phyloP scores from a whole-genome alignment of 1,140 invertebrate genomes.

The Acarapis woodi region DNA sequence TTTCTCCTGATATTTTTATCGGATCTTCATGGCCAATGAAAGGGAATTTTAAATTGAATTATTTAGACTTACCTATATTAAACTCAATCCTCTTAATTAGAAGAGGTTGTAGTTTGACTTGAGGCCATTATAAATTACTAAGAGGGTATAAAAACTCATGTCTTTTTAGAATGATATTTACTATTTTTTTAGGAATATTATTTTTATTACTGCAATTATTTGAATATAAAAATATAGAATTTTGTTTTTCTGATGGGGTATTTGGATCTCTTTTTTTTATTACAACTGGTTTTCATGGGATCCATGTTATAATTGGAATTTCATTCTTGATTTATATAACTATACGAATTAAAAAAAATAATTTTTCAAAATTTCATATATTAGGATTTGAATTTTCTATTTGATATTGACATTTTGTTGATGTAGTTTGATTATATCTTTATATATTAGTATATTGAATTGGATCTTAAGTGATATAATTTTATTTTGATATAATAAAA shows the following conservation, averaged over 20 bases:
- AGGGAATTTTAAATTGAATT: conserved; percentile 27
- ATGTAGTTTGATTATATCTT: conserved; percentile 37
- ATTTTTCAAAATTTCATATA: conserved; percentile 29
- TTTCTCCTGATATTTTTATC: conserved; percentile 28
- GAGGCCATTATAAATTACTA: conserved; percentile 25
- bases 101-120: conserved; percentile 25
- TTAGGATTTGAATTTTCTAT: conserved; percentile 34
- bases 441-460: conserved; percentile 34
- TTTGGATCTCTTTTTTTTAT: conserved; percentile 38
- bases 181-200: conserved; percentile 24
- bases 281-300: conserved; percentile 35
- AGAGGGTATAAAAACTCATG: conserved; percentile 21
- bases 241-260: conserved; percentile 26
- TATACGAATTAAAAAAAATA: conserved; percentile 21
- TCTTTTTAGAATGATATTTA: conserved; percentile 19
- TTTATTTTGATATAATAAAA: too few species aligned
- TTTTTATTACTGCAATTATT: conserved; percentile 20
- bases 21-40: conserved; percentile 25
- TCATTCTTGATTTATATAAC: conserved; percentile 26
- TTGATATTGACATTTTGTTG: conserved; percentile 43
- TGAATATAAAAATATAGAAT: conserved; percentile 20
- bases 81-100: conserved; percentile 28
- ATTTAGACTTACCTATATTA: conserved; percentile 27
- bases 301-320: conserved; percentile 36
- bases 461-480: too few species aligned